Evolutionary conservation across 2,113 vertebrate species (phyloP), one percentile per base, ranked within the genome.

Genomic region (Amphilophus citrinellus): DNA sequence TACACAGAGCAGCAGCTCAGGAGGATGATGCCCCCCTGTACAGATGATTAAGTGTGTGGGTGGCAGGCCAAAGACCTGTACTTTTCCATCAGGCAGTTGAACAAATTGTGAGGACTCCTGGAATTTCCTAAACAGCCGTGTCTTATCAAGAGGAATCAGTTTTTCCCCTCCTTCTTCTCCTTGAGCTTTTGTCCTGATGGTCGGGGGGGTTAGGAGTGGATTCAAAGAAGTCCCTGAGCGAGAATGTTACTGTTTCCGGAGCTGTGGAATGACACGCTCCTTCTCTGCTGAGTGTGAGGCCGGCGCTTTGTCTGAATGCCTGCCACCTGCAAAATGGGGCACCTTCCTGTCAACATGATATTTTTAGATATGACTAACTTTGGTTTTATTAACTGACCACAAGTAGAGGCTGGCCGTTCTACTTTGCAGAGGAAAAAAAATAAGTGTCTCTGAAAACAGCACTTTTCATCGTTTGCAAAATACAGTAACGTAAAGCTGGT

Each of bases 81-180:
- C 88, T 93, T 95, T 95, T 95, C 94, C 94, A 93, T 61, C 37
- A 71, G 84, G 47, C 79, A 60, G 89, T 80, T 79, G 58, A 88
- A 89, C 71, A 88, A 94, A 87, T 84, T 79, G 14, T 76, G 39
- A 66, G 80, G 81, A 80, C 77, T 80, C 82, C 81, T 91, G 82
- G 79, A 91, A 87, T 79, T 80, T 88, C 90, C 44, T 71, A 58
- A 77, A 62, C 30, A 14, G 59, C 53, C 20, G 0, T 73, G 79
- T n/a, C 84, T 89, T 91, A 88, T 91, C 80, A 77, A 86, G 30
- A 35, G 65, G 24, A 59, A 62, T 65, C 27, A 27, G 6, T 83
- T 61, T 59, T 35, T 10, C 10, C 27, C 6, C 6, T 42, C 7
- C 8, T 14, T 24, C 9, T 61, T 76, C 77, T 84, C 35, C 79